phyloP scores from a whole-genome alignment of 2,888 invertebrate species.

The Crepidodera aurea region DNA sequence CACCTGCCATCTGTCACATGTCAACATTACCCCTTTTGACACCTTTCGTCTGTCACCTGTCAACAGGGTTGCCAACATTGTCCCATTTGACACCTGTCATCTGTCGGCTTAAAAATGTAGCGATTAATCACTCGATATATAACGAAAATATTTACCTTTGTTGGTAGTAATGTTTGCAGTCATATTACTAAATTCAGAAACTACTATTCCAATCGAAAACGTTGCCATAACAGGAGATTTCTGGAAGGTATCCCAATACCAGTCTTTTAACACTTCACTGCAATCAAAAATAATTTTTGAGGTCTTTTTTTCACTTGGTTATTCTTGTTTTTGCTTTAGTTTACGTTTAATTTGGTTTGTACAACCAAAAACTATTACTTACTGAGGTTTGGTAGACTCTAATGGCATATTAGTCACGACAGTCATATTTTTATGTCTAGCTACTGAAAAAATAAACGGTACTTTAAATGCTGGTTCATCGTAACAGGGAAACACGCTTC shows the following conservation, averaged over 20 bases:
- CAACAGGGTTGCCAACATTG: no score
- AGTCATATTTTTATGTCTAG: slow-evolving; percentile 67
- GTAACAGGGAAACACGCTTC: slow-evolving; percentile 82
- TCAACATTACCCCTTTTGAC: no score
- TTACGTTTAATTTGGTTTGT: no score
- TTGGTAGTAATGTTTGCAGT: no score
- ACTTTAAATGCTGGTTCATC: slow-evolving; percentile 82
- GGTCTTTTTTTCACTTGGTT: no score
- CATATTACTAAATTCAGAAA: slow-evolving; percentile 68
- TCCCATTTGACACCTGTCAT: no score
- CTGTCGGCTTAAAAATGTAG: no score
- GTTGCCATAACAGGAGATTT: slow-evolving; percentile 79
- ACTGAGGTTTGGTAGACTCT: slow-evolving; percentile 68
- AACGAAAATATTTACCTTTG: neutral
- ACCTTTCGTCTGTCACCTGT: no score
- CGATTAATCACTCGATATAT: no score
- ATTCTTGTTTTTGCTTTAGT: no score
- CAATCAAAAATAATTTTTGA: slow-evolving; percentile 31
- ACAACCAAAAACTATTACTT: no score
- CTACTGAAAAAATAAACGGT: slow-evolving; percentile 71
- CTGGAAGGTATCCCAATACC: slow-evolving; percentile 74
- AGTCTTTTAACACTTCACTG: slow-evolving; percentile 66
- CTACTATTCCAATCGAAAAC: slow-evolving; percentile 76
- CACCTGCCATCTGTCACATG: no score
- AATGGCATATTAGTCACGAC: slow-evolving; percentile 74